These are phyloP conservation scores for Raphicerus campestris DNA, from an alignment of 2,113 vertebrate species.

Conservation along the genomic window DNA sequence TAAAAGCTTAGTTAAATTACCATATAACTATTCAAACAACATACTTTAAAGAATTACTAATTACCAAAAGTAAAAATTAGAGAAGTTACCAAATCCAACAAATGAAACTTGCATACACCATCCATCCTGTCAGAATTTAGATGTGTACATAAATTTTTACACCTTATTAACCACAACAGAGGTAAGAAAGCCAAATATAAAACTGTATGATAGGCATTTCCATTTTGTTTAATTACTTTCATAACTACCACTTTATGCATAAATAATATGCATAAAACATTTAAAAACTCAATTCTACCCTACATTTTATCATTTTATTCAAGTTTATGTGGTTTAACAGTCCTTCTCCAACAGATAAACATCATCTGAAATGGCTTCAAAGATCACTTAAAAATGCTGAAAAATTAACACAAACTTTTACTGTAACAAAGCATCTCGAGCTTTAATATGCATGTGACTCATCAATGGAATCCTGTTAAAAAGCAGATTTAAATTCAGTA, in stretches of 20 bases:
- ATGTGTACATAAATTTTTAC: not conserved
- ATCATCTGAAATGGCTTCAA: not conserved
- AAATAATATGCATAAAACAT: not conserved
- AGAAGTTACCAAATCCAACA: not conserved
- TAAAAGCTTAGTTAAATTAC: not conserved
- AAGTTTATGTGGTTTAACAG: not conserved
- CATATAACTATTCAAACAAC: not conserved
- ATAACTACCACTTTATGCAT: not conserved
- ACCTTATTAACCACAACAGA: not conserved
- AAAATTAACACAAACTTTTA: not conserved
- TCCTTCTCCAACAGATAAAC: not conserved
- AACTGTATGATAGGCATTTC: not conserved
- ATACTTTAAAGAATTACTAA: not conserved
- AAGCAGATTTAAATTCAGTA: not conserved
- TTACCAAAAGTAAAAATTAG: constrained; percentile 23
- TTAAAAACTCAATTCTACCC: not conserved
- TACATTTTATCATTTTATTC: not conserved
- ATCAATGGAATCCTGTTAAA: not conserved
- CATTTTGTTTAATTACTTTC: not conserved
- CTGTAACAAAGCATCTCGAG: not conserved
- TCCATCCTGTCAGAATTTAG: not conserved
- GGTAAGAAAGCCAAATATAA: not conserved
- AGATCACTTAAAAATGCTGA: not conserved
- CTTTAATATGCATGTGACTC: not conserved
- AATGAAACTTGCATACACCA: not conserved